Evolutionary conservation across 2,113 vertebrate genomes (phyloP).

Genomic region (Ascaphus truei): DNA sequence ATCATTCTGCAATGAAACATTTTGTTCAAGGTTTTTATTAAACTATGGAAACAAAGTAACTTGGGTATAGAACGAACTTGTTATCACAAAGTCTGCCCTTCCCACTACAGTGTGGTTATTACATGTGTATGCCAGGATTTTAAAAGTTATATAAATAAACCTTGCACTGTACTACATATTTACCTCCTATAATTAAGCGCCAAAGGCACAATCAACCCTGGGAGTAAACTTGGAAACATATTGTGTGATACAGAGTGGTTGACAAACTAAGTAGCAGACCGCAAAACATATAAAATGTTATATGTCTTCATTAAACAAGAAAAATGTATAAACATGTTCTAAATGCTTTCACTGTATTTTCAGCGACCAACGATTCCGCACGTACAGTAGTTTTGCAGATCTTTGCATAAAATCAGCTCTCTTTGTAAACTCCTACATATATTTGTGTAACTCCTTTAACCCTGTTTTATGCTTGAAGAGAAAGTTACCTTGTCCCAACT

Average conservation of each 20-base stretch:
- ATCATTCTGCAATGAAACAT: not conserved
- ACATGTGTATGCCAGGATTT: not conserved
- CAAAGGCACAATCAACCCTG: not conserved
- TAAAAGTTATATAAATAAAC: not conserved
- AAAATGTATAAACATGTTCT: not conserved
- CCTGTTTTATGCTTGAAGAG: not conserved
- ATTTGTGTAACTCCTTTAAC: not conserved
- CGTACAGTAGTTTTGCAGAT: not conserved
- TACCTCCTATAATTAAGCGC: not conserved
- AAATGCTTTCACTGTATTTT: slow-evolving; percentile 15
- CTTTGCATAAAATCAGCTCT: not conserved
- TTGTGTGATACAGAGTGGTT: not conserved
- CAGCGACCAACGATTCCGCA: not conserved
- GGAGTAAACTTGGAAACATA: not conserved
- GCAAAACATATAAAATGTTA: slow-evolving; percentile 7
- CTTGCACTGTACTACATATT: not conserved
- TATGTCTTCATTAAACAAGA: not conserved
- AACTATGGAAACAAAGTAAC: too few relatives aligned
- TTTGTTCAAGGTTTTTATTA: too few relatives aligned
- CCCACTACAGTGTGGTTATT: not conserved
- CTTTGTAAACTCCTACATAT: slow-evolving; percentile 2
- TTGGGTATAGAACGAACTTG: not conserved
- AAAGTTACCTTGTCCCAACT: slow-evolving; percentile 1
- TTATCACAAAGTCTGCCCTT: not conserved
- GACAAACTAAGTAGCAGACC: not conserved